phyloP scores from a whole-genome alignment of 2,113 vertebrate genomes.

The Motacilla tschutschensis region DNA sequence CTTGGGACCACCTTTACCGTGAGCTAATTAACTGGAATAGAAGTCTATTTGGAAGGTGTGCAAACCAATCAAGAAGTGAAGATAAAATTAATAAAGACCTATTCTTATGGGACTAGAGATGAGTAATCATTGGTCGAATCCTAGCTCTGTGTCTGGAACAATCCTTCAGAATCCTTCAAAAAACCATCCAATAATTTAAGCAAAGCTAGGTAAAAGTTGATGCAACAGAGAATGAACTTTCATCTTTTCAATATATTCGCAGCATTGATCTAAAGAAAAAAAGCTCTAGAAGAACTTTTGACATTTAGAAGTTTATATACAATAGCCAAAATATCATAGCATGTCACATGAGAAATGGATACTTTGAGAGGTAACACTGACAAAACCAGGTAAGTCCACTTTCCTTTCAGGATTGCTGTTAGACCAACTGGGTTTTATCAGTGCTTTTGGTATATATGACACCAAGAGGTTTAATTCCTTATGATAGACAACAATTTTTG shows the following conservation, averaged over 20 bases:
- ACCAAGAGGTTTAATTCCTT: neutral
- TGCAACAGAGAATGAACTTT: neutral
- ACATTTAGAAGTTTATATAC: neutral
- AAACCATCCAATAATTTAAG: neutral
- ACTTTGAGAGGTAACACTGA: neutral
- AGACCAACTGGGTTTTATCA: neutral
- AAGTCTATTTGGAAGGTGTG: neutral
- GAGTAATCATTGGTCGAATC: neutral
- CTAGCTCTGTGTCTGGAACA: neutral
- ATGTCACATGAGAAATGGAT: neutral
- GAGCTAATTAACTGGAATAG: neutral
- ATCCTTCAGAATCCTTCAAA: neutral
- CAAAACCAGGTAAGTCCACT: neutral
- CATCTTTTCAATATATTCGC: neutral
- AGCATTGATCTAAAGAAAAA: neutral
- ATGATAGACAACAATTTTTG: neutral
- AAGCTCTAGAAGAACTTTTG: neutral
- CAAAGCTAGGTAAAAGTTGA: neutral
- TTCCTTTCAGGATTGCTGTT: neutral
- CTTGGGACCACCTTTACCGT: neutral
- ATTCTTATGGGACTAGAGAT: neutral
- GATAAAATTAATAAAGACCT: neutral
- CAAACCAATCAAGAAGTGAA: neutral
- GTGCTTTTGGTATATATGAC: neutral
- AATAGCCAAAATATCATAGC: neutral